Evolutionary conservation across 2,888 invertebrate species (phyloP).

Genomic region (Cinara cedri): DNA sequence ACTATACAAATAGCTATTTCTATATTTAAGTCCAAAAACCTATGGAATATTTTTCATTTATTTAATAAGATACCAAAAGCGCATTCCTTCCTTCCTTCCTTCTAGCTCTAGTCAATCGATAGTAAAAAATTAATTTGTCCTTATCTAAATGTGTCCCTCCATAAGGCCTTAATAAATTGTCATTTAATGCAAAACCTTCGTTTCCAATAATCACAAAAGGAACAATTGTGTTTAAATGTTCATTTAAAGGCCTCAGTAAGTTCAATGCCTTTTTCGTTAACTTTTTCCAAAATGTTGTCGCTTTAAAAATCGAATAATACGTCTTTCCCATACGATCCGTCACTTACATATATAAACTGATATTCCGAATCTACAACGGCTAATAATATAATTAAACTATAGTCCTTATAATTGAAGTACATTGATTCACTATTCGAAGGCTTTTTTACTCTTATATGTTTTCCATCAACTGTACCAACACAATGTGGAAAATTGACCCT

Average conservation of each 20-base stretch:
- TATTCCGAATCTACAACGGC: slow-evolving; percentile 10
- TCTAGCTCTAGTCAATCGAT: slow-evolving; percentile 59
- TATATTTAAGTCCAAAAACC: slow-evolving; percentile 60
- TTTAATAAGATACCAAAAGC: slow-evolving; percentile 61
- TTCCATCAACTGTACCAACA: slow-evolving; percentile 19
- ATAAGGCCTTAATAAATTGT: slow-evolving; percentile 59
- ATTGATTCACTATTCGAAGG: not conserved
- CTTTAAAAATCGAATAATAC: slow-evolving; percentile 45
- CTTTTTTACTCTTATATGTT: slow-evolving; percentile 15
- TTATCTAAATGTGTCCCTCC: slow-evolving; percentile 58
- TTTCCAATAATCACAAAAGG: slow-evolving; percentile 61
- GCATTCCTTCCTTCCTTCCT: slow-evolving; percentile 59
- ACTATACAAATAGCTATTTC: slow-evolving; percentile 60
- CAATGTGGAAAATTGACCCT: slow-evolving; percentile 28
- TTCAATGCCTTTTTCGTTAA: slow-evolving; percentile 25
- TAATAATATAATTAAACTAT: not conserved
- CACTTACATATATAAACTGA: not conserved
- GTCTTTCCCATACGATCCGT: slow-evolving; percentile 26
- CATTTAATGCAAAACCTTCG: slow-evolving; percentile 60
- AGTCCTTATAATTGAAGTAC: not conserved
- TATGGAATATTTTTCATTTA: no score
- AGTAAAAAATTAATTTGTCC: slow-evolving; percentile 60
- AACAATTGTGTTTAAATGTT: slow-evolving; percentile 48
- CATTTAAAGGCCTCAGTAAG: slow-evolving; percentile 44
- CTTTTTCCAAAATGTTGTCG: slow-evolving; percentile 44